A percentile compares a stretch with the other conserved stretches of the same genome.
Evolutionary conservation across 1,140 invertebrate species (phyloP).

Genomic region (Bilobella aurantiaca): DNA sequence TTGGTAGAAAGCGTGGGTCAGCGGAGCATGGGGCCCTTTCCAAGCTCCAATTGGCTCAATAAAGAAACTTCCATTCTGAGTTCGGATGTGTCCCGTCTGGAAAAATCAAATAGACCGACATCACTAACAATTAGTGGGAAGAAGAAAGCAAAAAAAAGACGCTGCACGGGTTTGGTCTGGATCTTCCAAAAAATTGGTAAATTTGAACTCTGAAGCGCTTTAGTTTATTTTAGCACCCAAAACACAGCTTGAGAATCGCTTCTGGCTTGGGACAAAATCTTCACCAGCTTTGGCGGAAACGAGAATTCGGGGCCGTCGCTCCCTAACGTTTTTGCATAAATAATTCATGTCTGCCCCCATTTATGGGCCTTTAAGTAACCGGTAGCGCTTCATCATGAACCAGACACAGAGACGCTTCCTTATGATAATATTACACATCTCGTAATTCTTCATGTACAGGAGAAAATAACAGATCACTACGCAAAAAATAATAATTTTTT

Average conservation of each 20-base stretch:
- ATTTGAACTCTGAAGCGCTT: neutral
- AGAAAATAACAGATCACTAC: neutral
- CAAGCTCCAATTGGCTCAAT: constrained; percentile 50
- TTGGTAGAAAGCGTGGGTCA: neutral
- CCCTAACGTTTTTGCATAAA: neutral
- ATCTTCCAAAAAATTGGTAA: neutral
- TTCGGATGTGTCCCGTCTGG: constrained; percentile 54
- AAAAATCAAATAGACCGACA: constrained; percentile 15
- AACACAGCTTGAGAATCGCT: too few species aligned
- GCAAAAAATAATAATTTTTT: neutral
- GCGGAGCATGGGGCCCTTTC: constrained; percentile 19
- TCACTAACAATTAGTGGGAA: constrained; percentile 1
- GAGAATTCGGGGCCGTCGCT: constrained; percentile 2
- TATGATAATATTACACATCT: neutral
- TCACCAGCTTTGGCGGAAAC: too few species aligned
- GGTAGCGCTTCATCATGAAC: too few species aligned
- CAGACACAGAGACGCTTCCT: neutral
- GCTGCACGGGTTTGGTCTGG: neutral
- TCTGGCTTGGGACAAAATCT: too few species aligned
- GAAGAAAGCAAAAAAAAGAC: neutral
- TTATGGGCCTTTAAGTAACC: too few species aligned
- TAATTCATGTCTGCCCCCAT: neutral
- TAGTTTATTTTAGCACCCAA: too few species aligned
- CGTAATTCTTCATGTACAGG: neutral
- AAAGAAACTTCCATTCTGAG: constrained; percentile 49